A percentile compares a stretch with the other conserved stretches of the same genome.
Evolutionary conservation across 2,113 vertebrate species (phyloP).

Genomic region (Lamprotornis superbus): DNA sequence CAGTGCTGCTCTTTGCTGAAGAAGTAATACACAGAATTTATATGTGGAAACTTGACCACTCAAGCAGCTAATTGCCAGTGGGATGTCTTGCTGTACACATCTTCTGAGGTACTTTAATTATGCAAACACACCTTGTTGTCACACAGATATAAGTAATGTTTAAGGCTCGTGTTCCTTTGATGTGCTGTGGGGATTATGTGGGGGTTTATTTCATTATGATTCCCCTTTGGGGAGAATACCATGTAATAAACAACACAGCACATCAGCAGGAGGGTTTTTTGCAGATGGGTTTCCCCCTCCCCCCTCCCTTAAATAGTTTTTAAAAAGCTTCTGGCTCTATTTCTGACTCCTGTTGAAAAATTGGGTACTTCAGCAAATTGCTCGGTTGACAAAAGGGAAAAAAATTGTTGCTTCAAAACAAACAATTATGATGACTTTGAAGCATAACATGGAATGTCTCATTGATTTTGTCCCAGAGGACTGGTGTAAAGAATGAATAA

Average conservation of each 20-base stretch:
- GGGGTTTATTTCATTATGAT: neutral
- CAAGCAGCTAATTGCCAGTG: slow-evolving; percentile 51
- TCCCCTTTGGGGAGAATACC: neutral
- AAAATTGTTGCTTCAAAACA: slow-evolving; percentile 46
- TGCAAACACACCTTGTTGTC: slow-evolving; percentile 44
- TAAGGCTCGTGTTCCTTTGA: neutral
- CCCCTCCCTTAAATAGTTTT: neutral
- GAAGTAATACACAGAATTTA: neutral
- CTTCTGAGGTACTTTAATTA: slow-evolving; percentile 57
- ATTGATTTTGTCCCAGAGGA: slow-evolving; percentile 66
- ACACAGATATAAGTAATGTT: slow-evolving; percentile 17
- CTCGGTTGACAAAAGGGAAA: slow-evolving; percentile 8
- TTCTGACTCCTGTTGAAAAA: slow-evolving; percentile 29
- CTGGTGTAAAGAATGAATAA: slow-evolving; percentile 56
- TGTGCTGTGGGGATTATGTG: neutral
- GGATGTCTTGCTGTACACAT: slow-evolving; percentile 27
- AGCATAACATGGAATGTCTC: slow-evolving; percentile 61
- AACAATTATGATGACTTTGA: slow-evolving; percentile 63
- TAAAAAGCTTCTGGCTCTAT: slow-evolving; percentile 33
- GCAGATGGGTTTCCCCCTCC: neutral
- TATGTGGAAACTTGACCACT: slow-evolving; percentile 17
- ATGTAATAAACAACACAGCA: neutral
- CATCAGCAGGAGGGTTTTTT: neutral
- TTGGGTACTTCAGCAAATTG: slow-evolving; percentile 46
- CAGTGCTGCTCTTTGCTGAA: neutral